Conservation (phyloP, 2,888 invertebrate species). For the Saturnia japonica region DNA sequence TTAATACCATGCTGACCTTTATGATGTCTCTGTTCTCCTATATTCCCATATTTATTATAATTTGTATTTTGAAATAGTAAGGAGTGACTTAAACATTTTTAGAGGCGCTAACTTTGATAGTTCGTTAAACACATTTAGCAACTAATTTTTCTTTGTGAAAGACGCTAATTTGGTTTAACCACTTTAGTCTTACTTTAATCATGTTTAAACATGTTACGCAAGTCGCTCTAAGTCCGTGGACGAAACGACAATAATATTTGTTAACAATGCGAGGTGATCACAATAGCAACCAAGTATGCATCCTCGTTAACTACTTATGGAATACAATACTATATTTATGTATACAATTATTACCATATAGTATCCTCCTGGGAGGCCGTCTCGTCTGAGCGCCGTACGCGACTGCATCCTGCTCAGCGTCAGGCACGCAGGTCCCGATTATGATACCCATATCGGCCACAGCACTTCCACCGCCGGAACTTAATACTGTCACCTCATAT, state of each 20-base stretch:
- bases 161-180: no score
- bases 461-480: constrained; percentile 47
- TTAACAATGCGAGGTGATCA: neutral
- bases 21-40: no score
- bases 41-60: no score
- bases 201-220: no score
- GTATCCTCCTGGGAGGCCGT: constrained; percentile 70
- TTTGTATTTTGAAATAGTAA: no score
- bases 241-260: neutral
- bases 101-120: no score
- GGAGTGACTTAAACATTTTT: no score
- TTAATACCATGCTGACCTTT: no score
- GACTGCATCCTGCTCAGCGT: constrained; percentile 82
- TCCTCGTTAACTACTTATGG: neutral
- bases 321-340: neutral
- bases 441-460: constrained; percentile 84
- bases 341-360: constrained; percentile 62
- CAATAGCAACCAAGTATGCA: neutral
- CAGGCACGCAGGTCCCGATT: constrained; percentile 87
- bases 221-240: neutral
- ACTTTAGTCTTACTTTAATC: no score
- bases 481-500: constrained; percentile 39
- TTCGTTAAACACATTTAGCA: no score
- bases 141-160: no score
- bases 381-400: constrained; percentile 70